Base-by-base conservation (phyloP, 2,888 invertebrate genomes). In the Leuctra nigra region DNA sequence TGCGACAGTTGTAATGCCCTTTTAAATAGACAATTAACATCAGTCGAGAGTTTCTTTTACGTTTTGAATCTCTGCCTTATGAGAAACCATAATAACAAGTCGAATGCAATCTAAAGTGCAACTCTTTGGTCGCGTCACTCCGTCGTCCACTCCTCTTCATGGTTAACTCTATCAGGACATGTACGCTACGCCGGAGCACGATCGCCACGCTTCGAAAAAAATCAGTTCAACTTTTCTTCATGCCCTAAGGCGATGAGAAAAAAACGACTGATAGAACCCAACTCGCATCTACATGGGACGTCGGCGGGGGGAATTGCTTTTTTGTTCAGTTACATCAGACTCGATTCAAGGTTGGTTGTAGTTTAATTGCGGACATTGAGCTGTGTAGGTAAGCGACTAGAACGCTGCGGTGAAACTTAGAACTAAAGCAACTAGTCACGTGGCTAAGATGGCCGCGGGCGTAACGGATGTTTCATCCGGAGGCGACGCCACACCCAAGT, bases 301-400 rank as follows among this genome's bases (percentile, higher is more conserved):
- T 50, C 50, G 50, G 35, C 50, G 50, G 50, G 18, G 50, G 50
- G 35, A 35, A 50, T 18, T 16, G 9, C 14, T 35, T 50, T 29
- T 50, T 25, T 48, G 29, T 33, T 33, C 13, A 16, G 33, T 50
- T 22, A 35, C 50, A 50, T 33, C 50, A 50, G 50, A 50, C 22
- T 29, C 35, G 50, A 50, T 50, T 50, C 50, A 50, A 50, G 50
- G 50, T 50, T 50, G 50, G 50, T 20, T 33, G 35, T 50, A 50
- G 50, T 50, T 50, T 50, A 50, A 50, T 35, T 35, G 50, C 50
- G 50, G 50, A 18, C 50, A 50, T 50, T 50, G 50, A 50, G 50
- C 50, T 50, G 44, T 44, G 44, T 20, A 23, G 41, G 6, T 36
- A 16, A 20, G 39, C 16, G 39, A 3, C n/a, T 13, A 4, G 7